Base-by-base conservation (phyloP, 2,113 vertebrate genomes). In the Cynopterus brachyotis region DNA sequence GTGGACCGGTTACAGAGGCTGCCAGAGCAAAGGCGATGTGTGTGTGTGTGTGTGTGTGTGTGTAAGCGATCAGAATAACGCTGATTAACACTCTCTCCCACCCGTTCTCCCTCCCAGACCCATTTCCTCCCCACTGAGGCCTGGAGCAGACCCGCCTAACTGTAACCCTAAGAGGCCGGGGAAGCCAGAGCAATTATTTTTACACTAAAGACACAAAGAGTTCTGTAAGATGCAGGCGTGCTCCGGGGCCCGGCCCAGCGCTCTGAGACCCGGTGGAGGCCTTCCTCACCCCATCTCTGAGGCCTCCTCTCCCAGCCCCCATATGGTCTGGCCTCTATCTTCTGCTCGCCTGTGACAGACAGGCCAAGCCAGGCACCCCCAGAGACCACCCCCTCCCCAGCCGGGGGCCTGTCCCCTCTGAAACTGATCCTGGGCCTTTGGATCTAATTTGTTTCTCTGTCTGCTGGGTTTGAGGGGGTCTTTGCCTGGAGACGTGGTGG, bases 341-440 rank as follows among this genome's bases (percentile, higher is more conserved):
- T 32, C 78, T 79, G 89, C 88, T 42, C 0, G 84, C 85, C 78
- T 85, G 67, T 96, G 97, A 96, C 97, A 97, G 96, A 92, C 76
- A n/a, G 88, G 50, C 94, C 83, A 22, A 86, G 88, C 80, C 89
- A 81, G 85, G 92, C 55, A 35, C 81, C 94, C 87, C 81, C 66
- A 60, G 60, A n/a, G 85, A 97, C 98, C 81, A 94, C 76, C 89
- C 97, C 96, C 85, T 32, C 81, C 85, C 75, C 84, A 95, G 96
- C 97, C 94, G 81, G 97, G 97, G 96, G 97, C 97, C 98, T 98
- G 98, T 98, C 99, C 98, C 84, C 93, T 97, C 98, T 99, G 99
- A 99, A 99, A 99, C 97, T 37, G 99, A 99, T 99, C 99, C 95
- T 24, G 13, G 98, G 98, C 98, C 98, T 99, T 99, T 98, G 98